Conservation (phyloP, 2,113 vertebrate genomes). For the Albula glossodonta region DNA sequence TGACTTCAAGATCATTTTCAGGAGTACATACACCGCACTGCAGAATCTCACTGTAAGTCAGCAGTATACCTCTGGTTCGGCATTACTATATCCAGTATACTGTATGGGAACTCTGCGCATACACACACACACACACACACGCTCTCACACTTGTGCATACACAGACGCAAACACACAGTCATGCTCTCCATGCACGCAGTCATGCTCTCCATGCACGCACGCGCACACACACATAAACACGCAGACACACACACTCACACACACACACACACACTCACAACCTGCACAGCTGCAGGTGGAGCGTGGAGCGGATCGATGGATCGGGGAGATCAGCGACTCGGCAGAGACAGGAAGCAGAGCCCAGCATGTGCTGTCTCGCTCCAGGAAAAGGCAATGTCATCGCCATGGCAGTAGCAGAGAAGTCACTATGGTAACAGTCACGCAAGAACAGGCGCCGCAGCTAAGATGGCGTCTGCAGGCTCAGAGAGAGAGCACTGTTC, state of each 20-base stretch:
- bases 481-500: not conserved
- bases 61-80: no score
- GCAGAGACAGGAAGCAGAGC: constrained; percentile 21
- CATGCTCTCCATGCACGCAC: not conserved
- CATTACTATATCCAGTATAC: no score
- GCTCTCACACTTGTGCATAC: not conserved
- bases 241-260: constrained; percentile 15
- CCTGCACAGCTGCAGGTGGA: no score
- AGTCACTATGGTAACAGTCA: constrained; percentile 37
- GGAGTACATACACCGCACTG: no score
- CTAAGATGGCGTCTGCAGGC: constrained; percentile 20
- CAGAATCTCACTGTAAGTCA: no score
- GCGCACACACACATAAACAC: not conserved
- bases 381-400: constrained; percentile 41
- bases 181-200: not conserved
- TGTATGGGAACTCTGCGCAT: not conserved
- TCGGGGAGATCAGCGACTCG: not conserved
- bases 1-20: not conserved
- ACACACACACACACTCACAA: not conserved
- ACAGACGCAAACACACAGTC: not conserved
- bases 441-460: not conserved
- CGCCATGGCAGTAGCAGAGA: constrained; percentile 36
- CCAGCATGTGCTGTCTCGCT: not conserved
- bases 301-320: no score
- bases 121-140: constrained; percentile 2